Evolutionary conservation across 2,113 vertebrate species (phyloP), one percentile per base, ranked within the genome.

Genomic region (Rhipidura dahli): DNA sequence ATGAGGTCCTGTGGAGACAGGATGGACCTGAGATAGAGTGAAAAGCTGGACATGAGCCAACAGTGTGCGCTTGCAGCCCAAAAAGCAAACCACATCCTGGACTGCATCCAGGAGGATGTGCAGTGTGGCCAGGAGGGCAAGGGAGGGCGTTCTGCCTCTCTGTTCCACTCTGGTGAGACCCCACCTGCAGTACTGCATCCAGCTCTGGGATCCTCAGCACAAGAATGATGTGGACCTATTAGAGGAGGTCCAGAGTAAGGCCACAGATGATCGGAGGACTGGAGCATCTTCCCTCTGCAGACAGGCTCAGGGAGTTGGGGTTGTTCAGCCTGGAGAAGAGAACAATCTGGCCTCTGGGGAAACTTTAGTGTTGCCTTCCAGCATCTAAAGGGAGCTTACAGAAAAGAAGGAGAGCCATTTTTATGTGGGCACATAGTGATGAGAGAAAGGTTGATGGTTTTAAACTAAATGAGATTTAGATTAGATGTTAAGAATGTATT

Each of bases 401-500:
- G 37, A 59, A 68, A 37, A 27, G 31, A n/a, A 16, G 7, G 27
- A 51, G 22, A 68, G 9, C 4, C 6, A 37, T 35, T 66, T 59
- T 77, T 51, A 18, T 0, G 0, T 17, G 45, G 27, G 44, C 18
- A 15, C 1, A 6, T 40, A 40, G 15, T 56, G 20, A 11, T 35
- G 68, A 35, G 44, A 26, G 44, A 49, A 33, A 17, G 5, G 4
- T 33, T 30, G 18, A 3, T 44, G 22, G 5, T 65, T 57, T 85
- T 33, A 33, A 60, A 22, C 13, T 66, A 37, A 42, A 19, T 50
- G 13, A 59, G 5, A 66, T 42, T 66, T 50, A 76, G 35, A 50
- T 35, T 31, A 30, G 11, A 7, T 59, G 4, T 42, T 42, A 59
- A 30, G 35, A 66, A 17, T 59, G 15, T 26, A 35, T 42, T 66